Evolutionary conservation across 2,113 vertebrate species (phyloP), one percentile per base, ranked within the genome.

Genomic region (Dipodomys spectabilis): DNA sequence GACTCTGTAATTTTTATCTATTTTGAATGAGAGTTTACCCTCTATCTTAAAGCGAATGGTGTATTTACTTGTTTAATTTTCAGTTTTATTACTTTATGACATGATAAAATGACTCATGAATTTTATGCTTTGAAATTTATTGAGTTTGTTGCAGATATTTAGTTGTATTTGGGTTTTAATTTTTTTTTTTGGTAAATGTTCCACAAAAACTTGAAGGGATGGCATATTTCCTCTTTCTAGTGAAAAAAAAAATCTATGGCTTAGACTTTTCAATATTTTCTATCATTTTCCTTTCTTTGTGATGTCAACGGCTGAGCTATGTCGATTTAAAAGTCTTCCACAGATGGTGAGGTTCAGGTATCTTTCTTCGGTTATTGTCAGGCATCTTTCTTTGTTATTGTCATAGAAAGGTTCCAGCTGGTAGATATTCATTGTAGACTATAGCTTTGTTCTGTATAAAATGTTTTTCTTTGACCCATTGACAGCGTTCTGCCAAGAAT

Each of bases 41-140:
- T 95, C 75, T 28, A 74, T 64, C 32, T 91, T 83, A 86, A 85
- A 90, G 28, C 77, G 25, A 20, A 28, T 92, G 15, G 49, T 77
- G 88, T 92, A 77, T 82, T 80, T 94, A 67, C 78, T 92, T 90
- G 49, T 92, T 94, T 95, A 89, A 91, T 95, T 94, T 92, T 22
- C n/a, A 82, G 69, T 74, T 95, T 94, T 92, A 82, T 86, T 84
- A 81, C 45, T 84, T 71, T 85, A 27, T 94, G 69, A 64, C 75
- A 53, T 35, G 69, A 94, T 84, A 94, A 92, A 91, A 92, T 81
- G 28, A 13, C 62, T 88, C 64, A 69, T 82, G 79, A 93, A 86
- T 94, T 95, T 94, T 92, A 87, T 84, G 45, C 32, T 87, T 94
- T 91, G 32, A 93, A 96, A 90, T 20, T 28, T 92, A 91, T 2